These are phyloP conservation scores for Pantherophis guttatus DNA, from an alignment of 2,113 vertebrate species.

Conservation along the genomic window DNA sequence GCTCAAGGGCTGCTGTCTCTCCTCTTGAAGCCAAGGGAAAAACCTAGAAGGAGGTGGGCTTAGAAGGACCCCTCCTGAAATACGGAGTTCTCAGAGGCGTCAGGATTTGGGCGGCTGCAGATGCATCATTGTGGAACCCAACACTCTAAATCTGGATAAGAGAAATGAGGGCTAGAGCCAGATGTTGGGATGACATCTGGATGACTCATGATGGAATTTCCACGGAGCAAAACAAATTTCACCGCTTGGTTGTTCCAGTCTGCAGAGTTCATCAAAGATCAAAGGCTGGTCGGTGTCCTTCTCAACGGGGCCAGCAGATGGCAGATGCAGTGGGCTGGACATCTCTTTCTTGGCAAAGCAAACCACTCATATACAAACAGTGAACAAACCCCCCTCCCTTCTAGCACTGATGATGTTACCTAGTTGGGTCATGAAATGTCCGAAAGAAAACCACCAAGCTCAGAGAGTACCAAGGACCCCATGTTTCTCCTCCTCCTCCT, in stretches of 20 bases:
- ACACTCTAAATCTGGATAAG: conserved; percentile 11
- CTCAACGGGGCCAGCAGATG: conserved; percentile 24
- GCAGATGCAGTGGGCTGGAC: background rate
- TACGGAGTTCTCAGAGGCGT: background rate
- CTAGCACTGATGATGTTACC: background rate
- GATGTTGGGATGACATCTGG: background rate
- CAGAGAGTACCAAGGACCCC: no score
- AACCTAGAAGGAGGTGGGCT: background rate
- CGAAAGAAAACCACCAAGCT: no score
- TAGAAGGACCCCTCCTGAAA: background rate
- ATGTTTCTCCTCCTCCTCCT: no score
- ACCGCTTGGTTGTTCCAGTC: background rate
- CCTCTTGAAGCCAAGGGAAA: no score
- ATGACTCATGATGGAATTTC: conserved; percentile 52
- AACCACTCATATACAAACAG: background rate
- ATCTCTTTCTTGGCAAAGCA: background rate
- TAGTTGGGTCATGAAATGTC: background rate
- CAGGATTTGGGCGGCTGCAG: accelerated
- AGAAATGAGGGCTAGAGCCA: conserved; percentile 24
- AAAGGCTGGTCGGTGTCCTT: conserved; percentile 30
- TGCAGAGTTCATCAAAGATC: conserved; percentile 20
- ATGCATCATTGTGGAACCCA: background rate
- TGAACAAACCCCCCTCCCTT: background rate
- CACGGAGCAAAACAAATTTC: conserved; percentile 41
- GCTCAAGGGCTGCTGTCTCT: background rate